Conservation (phyloP, 2,888 invertebrate genomes). For the Clanis bilineata region DNA sequence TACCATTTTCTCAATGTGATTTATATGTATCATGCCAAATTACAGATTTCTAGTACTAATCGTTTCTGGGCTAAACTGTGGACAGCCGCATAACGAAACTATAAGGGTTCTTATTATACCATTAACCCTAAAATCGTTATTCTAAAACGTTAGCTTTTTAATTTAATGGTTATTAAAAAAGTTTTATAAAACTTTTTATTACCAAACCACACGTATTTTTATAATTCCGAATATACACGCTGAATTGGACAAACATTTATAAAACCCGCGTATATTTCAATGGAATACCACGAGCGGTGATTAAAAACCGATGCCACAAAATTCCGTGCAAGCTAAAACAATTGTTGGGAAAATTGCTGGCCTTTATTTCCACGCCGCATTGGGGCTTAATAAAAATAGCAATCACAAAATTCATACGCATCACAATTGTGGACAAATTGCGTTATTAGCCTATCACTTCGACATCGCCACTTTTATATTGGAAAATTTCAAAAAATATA, state of each 20-base stretch:
- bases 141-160: too few species aligned
- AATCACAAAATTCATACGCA: constrained; percentile 6
- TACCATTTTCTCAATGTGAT: too few species aligned
- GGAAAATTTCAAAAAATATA: not conserved
- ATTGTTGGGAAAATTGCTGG: constrained; percentile 1
- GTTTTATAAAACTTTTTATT: too few species aligned
- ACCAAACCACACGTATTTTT: not conserved
- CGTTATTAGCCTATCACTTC: not conserved
- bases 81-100: too few species aligned
- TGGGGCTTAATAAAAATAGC: not conserved
- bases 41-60: too few species aligned
- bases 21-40: too few species aligned
- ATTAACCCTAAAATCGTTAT: too few species aligned
- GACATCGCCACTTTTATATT: constrained; percentile 1
- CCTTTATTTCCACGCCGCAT: not conserved
- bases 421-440: not conserved
- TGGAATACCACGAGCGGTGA: not conserved
- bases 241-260: not conserved
- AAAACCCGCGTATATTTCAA: constrained; percentile 1
- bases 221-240: not conserved
- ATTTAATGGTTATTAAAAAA: too few species aligned
- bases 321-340: not conserved
- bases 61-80: too few species aligned
- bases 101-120: too few species aligned
- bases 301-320: constrained; percentile 2